phyloP scores from a whole-genome alignment of 2,797 vertebrate species.

The Oreortyx pictus region DNA sequence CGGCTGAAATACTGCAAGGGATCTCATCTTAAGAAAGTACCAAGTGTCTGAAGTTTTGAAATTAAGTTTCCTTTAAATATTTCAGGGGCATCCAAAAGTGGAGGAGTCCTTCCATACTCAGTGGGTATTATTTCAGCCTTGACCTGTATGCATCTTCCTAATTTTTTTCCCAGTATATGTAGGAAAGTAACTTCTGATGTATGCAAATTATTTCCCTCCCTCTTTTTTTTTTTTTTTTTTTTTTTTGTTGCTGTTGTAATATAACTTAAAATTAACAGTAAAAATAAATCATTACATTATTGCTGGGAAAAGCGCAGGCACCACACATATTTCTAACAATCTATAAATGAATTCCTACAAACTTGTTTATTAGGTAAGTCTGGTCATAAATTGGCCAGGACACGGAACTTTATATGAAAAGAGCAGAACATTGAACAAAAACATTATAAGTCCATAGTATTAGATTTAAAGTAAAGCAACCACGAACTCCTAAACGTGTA shows the following conservation, averaged over 20 bases:
- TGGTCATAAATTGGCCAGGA: conserved; percentile 64
- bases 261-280: conserved; percentile 21
- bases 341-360: conserved; percentile 72
- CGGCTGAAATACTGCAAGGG: neutral
- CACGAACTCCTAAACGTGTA: conserved; percentile 59
- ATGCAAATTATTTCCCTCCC: neutral
- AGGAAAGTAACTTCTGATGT: neutral
- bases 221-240: neutral
- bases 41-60: neutral
- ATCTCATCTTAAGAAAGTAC: neutral
- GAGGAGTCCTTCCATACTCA: neutral
- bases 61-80: neutral
- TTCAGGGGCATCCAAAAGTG: neutral
- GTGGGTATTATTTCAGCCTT: neutral
- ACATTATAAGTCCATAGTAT: conserved; percentile 30
- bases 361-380: conserved; percentile 70
- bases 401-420: conserved; percentile 65
- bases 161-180: neutral
- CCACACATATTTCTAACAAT: conserved; percentile 65
- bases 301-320: conserved; percentile 43
- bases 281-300: conserved; percentile 43
- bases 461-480: conserved; percentile 64
- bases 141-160: neutral
- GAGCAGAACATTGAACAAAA: conserved; percentile 59
- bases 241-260: neutral